phyloP scores from a whole-genome alignment of 1,140 invertebrate genomes.

The Melanaphis sacchari region DNA sequence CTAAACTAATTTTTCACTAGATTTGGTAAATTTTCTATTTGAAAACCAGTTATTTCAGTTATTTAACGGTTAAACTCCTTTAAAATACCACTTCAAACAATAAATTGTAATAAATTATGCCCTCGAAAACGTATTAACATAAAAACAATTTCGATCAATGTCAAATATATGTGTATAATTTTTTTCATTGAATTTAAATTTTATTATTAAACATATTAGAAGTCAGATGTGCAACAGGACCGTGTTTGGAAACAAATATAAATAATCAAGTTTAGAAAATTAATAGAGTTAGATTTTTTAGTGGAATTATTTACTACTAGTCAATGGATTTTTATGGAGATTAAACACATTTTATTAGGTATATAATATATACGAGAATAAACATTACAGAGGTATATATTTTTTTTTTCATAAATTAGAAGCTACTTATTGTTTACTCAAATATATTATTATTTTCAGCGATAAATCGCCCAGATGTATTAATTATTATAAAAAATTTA shows the following conservation, averaged over 20 bases:
- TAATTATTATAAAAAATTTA: neutral
- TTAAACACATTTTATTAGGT: neutral
- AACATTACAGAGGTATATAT: neutral
- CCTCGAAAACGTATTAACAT: neutral
- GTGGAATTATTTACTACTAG: neutral
- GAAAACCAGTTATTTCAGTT: neutral
- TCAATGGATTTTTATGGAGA: neutral
- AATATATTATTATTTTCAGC: neutral
- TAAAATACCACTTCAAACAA: neutral
- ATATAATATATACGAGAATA: neutral
- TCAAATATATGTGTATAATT: neutral
- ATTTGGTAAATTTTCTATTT: neutral
- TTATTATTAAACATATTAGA: neutral
- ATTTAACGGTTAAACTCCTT: neutral
- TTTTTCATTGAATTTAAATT: neutral
- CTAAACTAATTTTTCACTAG: neutral
- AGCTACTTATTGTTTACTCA: neutral
- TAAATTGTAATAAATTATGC: neutral
- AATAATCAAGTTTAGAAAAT: neutral
- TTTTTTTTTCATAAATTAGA: neutral
- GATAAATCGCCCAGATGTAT: neutral
- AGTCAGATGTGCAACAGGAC: neutral
- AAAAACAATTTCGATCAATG: slow-evolving; percentile 8
- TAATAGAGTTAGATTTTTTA: neutral
- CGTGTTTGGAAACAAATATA: neutral